Evolutionary conservation across 2,113 vertebrate species (phyloP).

Genomic region (Neopipo cinnamomea): DNA sequence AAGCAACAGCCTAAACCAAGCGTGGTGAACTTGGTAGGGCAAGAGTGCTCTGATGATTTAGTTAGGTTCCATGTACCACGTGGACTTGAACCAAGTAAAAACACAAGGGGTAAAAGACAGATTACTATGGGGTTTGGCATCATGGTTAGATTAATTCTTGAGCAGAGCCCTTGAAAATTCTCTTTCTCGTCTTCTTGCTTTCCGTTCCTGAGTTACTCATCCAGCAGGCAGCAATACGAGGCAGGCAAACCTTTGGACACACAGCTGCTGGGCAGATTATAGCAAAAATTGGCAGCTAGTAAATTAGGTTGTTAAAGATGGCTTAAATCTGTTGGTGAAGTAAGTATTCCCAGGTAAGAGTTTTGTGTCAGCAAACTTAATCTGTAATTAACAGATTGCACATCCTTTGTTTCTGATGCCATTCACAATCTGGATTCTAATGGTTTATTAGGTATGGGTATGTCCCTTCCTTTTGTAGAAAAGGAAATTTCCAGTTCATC

Average conservation of each 20-base stretch:
- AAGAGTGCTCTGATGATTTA: not conserved
- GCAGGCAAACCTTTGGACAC: not conserved
- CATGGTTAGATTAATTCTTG: not conserved
- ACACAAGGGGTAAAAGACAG: not conserved
- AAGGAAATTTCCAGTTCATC: not conserved
- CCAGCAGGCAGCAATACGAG: not conserved
- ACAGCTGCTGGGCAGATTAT: rapidly evolving
- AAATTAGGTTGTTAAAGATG: not conserved
- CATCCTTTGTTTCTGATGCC: not conserved
- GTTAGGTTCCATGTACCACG: not conserved
- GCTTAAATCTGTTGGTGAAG: not conserved
- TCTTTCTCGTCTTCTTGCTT: not conserved
- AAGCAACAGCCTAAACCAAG: not conserved
- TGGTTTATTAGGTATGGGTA: not conserved
- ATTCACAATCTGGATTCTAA: not conserved
- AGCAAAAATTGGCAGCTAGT: not conserved
- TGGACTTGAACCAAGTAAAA: not conserved
- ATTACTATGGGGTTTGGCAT: not conserved
- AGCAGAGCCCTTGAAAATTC: not conserved
- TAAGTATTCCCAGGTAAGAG: not conserved
- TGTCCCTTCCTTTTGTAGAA: not conserved
- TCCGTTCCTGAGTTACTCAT: not conserved
- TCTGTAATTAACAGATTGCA: not conserved
- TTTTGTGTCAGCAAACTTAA: not conserved
- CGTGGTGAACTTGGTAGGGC: not conserved